A percentile compares a stretch with the other conserved stretches of the same genome.
phyloP scores from a whole-genome alignment of 2,797 vertebrate species.

The Hirundo rustica region DNA sequence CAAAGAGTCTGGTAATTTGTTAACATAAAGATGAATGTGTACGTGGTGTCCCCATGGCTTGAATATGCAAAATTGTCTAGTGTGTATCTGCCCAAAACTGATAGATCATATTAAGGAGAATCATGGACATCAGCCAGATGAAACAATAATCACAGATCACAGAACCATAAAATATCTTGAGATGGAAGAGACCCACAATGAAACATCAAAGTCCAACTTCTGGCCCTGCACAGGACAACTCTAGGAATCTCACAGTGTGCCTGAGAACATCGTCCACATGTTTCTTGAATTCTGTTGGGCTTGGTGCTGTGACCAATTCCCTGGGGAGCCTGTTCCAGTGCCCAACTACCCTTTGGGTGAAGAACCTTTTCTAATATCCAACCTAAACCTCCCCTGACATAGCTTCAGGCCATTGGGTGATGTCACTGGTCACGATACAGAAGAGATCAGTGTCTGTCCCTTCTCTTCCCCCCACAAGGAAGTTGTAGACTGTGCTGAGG shows the following conservation, averaged over 20 bases:
- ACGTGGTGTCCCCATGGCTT: rapidly evolving
- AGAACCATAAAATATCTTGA: not conserved
- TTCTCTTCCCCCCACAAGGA: not conserved
- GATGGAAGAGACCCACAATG: not conserved
- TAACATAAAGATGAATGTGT: not conserved
- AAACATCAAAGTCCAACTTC: not conserved
- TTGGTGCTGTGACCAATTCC: not conserved
- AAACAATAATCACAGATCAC: not conserved
- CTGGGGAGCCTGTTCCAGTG: not conserved
- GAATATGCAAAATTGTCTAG: not conserved
- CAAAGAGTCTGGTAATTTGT: not conserved
- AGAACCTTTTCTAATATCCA: not conserved
- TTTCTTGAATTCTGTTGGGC: not conserved
- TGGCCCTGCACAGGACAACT: not conserved
- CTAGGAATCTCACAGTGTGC: not conserved
- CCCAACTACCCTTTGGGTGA: not conserved
- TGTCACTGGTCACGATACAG: not conserved
- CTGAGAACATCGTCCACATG: rapidly evolving
- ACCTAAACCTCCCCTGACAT: not conserved
- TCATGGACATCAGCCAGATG: not conserved
- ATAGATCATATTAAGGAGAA: not conserved
- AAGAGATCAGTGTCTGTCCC: not conserved
- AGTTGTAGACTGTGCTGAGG: not conserved
- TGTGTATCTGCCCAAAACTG: not conserved
- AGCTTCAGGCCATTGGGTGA: not conserved